Conservation (phyloP, 2,888 invertebrate genomes). For the Polia nebulosa region DNA sequence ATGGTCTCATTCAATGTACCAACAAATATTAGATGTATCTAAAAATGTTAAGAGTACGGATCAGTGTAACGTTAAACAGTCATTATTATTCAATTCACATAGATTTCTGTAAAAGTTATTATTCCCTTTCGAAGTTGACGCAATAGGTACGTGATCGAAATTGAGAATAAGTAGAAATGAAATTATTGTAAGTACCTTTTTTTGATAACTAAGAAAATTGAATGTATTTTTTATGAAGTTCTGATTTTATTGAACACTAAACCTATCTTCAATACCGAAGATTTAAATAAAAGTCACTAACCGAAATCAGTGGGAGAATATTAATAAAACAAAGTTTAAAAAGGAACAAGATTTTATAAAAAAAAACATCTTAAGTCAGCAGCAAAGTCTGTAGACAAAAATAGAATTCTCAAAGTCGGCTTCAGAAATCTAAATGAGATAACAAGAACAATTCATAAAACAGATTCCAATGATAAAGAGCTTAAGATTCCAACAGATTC, state of each 20-base stretch:
- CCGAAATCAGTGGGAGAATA: not conserved
- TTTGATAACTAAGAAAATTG: constrained; percentile 4
- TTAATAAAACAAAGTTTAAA: not conserved
- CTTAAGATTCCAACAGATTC: constrained; percentile 29
- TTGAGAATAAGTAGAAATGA: constrained; percentile 30
- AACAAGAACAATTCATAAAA: constrained; percentile 37
- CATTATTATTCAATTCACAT: constrained; percentile 34
- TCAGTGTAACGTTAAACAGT: not conserved
- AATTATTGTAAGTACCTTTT: constrained; percentile 17
- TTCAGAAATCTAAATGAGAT: constrained; percentile 23
- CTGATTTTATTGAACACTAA: not conserved
- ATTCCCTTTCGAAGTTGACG: constrained; percentile 24
- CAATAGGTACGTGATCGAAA: constrained; percentile 42
- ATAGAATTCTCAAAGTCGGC: constrained; percentile 17
- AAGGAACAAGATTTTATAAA: not conserved
- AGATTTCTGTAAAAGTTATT: constrained; percentile 21
- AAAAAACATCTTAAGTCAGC: not conserved
- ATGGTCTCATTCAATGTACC: too few relatives aligned
- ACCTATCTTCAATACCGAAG: not conserved
- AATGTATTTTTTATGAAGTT: not conserved
- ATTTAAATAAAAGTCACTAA: not conserved
- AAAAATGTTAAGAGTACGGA: not conserved
- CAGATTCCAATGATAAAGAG: constrained; percentile 31
- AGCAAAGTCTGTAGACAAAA: not conserved
- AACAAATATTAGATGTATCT: too few relatives aligned